Base-by-base conservation (phyloP, 2,888 invertebrate species). In the Brachynemurus nebulosus region DNA sequence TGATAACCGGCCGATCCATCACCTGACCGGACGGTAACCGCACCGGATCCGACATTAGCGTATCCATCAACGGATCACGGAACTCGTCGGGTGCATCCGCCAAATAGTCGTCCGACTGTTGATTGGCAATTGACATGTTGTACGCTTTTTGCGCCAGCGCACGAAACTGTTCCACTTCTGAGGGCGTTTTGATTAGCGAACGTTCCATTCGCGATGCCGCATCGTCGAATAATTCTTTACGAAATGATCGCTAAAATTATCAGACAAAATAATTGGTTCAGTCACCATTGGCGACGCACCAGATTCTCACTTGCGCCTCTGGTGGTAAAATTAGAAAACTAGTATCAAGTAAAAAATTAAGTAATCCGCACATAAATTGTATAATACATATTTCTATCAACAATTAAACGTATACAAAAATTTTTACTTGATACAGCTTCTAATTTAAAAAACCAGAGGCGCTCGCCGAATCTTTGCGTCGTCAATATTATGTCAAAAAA, bases 71-170 rank as follows among this genome's bases (percentile, higher is more conserved):
- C 0, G 95, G 95, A 70, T 96, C 96, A 63, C 83, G 80, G 64
- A 93, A 96, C 65, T 95, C 95, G 55, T 95, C 95, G 0, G 96
- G 95, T 27, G 93, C 92, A 64, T 95, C 93, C 17, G 89, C 90
- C 61, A 82, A 86, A 67, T 95, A 95, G 54, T 92, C 85, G 57
- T 92, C 93, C 50, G 80, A 78, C 56, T 86, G 81, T 62, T 85
- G 80, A 63, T 93, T 95, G 41, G 78, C 76, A 52, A 81, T 76
- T 67, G 76, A 74, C 51, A 90, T 83, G 55, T 84, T 76, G 56
- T 81, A 78, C 14, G 91, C 89, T 57, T 78, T 79, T 46, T 74
- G 74, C 0, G 86, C 79, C 42, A 92, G 71, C 37, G 76, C 69
- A 56, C 76, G 74, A 63, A 96, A 95, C 53, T 84, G 80, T 57